phyloP scores from a whole-genome alignment of 2,113 vertebrate genomes.

The Heterocephalus glaber region DNA sequence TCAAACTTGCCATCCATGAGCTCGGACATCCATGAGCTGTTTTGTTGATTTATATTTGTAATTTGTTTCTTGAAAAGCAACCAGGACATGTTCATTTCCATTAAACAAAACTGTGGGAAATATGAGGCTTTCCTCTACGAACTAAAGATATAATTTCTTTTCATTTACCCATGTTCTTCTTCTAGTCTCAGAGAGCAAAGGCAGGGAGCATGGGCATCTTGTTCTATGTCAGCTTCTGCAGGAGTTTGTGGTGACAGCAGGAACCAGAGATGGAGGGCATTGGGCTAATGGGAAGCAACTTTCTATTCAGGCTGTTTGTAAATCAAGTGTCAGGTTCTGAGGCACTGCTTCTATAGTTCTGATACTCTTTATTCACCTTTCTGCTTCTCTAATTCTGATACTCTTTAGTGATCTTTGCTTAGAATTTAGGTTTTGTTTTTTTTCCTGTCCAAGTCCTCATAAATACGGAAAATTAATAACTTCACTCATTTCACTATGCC shows the following conservation, averaged over 20 bases:
- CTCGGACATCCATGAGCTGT: not conserved
- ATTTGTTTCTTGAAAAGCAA: constrained; percentile 13
- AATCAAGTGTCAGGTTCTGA: not conserved
- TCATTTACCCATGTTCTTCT: not conserved
- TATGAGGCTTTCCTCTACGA: not conserved
- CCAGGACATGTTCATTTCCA: not conserved
- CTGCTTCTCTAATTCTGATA: not conserved
- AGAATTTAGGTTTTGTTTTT: not conserved
- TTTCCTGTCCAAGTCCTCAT: not conserved
- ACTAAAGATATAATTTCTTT: not conserved
- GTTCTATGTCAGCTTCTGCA: not conserved
- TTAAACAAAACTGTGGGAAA: not conserved
- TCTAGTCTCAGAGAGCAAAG: not conserved
- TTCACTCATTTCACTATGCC: not conserved
- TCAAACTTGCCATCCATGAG: not conserved
- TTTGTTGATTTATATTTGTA: not conserved
- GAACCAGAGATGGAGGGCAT: not conserved
- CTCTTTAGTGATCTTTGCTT: not conserved
- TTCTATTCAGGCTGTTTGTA: not conserved
- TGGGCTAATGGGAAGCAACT: not conserved
- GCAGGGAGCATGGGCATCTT: not conserved
- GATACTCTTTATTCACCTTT: not conserved
- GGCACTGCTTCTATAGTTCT: not conserved
- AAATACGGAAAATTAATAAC: not conserved
- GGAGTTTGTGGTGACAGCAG: not conserved